A percentile compares a stretch with the other conserved stretches of the same genome.
These are phyloP conservation scores for Etheostoma cragini DNA, from an alignment of 2,113 vertebrate genomes.

Conservation along the genomic window DNA sequence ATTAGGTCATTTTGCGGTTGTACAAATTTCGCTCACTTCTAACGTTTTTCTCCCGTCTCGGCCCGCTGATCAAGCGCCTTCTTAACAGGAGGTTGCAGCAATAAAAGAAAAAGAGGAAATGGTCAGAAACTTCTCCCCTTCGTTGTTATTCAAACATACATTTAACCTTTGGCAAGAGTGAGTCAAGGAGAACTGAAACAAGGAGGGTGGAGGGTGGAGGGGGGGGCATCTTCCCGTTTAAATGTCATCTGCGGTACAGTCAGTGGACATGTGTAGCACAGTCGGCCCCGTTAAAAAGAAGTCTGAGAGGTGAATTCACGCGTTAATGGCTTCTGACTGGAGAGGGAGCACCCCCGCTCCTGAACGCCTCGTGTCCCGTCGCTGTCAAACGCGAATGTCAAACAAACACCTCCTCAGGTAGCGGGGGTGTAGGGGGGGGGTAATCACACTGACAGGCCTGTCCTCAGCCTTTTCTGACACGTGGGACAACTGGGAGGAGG, in stretches of 20 bases:
- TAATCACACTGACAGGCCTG: constrained; percentile 89
- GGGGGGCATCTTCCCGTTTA: constrained; percentile 53
- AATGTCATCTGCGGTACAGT: constrained; percentile 76
- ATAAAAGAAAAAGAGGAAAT: constrained; percentile 54
- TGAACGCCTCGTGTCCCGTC: constrained; percentile 80
- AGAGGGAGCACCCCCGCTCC: constrained; percentile 77
- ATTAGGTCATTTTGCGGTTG: constrained; percentile 79
- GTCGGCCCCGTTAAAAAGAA: constrained; percentile 70
- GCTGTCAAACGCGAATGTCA: constrained; percentile 89
- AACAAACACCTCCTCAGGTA: constrained; percentile 91
- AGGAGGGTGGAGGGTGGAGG: neutral
- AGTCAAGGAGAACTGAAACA: constrained; percentile 73
- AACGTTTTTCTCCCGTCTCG: constrained; percentile 72
- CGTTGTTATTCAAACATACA: constrained; percentile 75
- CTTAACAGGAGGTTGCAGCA: constrained; percentile 71
- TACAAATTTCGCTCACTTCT: constrained; percentile 71
- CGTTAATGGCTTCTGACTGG: constrained; percentile 87
- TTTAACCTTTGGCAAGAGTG: constrained; percentile 80
- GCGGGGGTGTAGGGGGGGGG: constrained; percentile 63
- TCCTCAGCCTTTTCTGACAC: constrained; percentile 86
- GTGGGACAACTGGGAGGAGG: constrained; percentile 34
- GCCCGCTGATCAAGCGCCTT: constrained; percentile 76
- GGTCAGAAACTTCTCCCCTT: constrained; percentile 69
- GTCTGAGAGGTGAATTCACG: constrained; percentile 82
- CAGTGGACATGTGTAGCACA: constrained; percentile 75